Conservation (phyloP, 2,888 invertebrate species). For the Drosophila meridionalis region DNA sequence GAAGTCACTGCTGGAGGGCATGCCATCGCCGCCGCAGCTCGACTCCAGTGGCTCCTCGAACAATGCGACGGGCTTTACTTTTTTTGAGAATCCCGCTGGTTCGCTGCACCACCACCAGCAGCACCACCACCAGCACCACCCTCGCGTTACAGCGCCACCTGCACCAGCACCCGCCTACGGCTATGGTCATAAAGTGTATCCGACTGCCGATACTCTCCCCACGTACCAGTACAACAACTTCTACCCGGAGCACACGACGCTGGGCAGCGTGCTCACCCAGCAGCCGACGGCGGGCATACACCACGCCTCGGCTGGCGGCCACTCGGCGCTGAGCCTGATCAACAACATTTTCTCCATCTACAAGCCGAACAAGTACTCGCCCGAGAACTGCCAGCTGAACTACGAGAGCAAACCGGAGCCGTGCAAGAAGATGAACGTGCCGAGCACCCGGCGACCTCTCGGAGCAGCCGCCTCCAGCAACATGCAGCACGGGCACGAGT, state of each 20-base stretch:
- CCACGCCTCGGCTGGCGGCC: slow-evolving; percentile 80
- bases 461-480: slow-evolving; percentile 76
- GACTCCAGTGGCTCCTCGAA: slow-evolving; percentile 66
- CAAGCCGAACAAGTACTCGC: slow-evolving; percentile 85
- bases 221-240: slow-evolving; percentile 85
- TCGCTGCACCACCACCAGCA: slow-evolving; percentile 65
- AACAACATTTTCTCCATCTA: slow-evolving; percentile 85
- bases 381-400: slow-evolving; percentile 84
- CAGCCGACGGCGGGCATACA: slow-evolving; percentile 79
- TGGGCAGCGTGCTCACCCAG: slow-evolving; percentile 78
- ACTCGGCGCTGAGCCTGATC: slow-evolving; percentile 84
- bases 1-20: slow-evolving; percentile 84
- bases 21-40: slow-evolving; percentile 84
- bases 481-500: slow-evolving; percentile 68
- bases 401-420: slow-evolving; percentile 84
- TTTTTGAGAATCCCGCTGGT: slow-evolving; percentile 83
- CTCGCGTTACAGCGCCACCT: slow-evolving; percentile 19
- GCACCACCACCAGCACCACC: slow-evolving; percentile 20
- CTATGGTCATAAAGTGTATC: slow-evolving; percentile 83
- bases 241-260: slow-evolving; percentile 80
- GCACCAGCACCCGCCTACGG: slow-evolving; percentile 44
- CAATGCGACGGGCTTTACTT: slow-evolving; percentile 74
- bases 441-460: slow-evolving; percentile 83
- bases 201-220: slow-evolving; percentile 81
- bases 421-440: slow-evolving; percentile 85